Percentiles rank a stretch among this genome's conserved stretches.
Evolutionary conservation across 2,113 vertebrate genomes (phyloP).

Genomic region (Pollachius pollachius): DNA sequence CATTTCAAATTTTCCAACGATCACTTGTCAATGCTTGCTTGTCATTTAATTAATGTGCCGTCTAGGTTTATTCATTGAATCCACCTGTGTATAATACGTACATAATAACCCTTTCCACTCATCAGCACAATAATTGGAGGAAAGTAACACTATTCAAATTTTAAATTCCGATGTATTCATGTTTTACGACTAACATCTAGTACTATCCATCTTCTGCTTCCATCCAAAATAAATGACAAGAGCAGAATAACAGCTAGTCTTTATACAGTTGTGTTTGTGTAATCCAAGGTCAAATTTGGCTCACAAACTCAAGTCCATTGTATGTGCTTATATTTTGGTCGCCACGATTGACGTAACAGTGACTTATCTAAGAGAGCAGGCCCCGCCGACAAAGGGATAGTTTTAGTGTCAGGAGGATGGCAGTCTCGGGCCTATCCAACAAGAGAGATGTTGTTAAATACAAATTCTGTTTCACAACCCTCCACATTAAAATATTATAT

Average conservation of each 20-base stretch:
- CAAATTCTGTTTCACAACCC: no score
- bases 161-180: no score
- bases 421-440: not conserved
- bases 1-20: slow-evolving; percentile 40
- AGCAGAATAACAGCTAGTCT: no score
- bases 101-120: no score
- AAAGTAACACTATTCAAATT: no score
- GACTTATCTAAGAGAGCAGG: slow-evolving; percentile 66
- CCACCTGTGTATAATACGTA: no score
- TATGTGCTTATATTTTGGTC: slow-evolving; percentile 20
- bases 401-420: slow-evolving; percentile 32
- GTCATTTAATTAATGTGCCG: slow-evolving; percentile 34
- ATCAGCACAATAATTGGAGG: no score
- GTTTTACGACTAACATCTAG: no score
- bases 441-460: no score
- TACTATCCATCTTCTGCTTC: no score
- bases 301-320: not conserved
- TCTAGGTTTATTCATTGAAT: not conserved
- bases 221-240: no score
- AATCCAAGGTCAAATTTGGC: not conserved
- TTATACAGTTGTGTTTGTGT: not conserved
- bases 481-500: no score
- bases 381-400: slow-evolving; percentile 49
- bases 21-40: slow-evolving; percentile 30
- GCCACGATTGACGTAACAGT: slow-evolving; percentile 31